A percentile compares a stretch with the other conserved stretches of the same genome.
phyloP scores from a whole-genome alignment of 2,797 vertebrate genomes.

The Corythornis leucogaster region DNA sequence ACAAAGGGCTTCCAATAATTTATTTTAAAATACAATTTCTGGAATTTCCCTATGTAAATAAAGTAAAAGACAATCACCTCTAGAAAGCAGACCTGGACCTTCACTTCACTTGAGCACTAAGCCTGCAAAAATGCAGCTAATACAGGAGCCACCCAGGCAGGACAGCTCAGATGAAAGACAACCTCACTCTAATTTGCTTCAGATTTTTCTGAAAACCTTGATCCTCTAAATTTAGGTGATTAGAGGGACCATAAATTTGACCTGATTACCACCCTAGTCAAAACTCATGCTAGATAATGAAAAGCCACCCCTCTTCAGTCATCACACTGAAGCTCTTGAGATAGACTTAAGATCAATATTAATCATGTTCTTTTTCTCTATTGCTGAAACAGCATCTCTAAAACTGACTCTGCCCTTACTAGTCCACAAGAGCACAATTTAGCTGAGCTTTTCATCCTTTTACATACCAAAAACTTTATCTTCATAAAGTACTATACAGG shows the following conservation, averaged over 20 bases:
- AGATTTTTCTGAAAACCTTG: not conserved
- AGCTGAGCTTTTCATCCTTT: not conserved
- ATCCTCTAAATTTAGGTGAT: not conserved
- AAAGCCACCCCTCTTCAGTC: not conserved
- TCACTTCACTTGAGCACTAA: not conserved
- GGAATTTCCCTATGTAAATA: not conserved
- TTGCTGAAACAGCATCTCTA: not conserved
- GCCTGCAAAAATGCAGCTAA: not conserved
- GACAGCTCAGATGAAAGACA: not conserved
- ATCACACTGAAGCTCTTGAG: not conserved
- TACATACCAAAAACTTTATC: not conserved
- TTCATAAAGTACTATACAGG: not conserved
- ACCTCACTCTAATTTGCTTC: not conserved
- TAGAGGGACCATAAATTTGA: not conserved
- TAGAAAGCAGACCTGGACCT: not conserved
- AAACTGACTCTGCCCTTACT: not conserved
- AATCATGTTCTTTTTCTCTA: not conserved
- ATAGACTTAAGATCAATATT: not conserved
- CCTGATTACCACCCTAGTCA: not conserved
- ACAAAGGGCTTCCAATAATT: not conserved
- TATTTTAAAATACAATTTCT: not conserved
- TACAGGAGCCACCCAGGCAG: not conserved
- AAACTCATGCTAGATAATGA: not conserved
- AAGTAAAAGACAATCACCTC: not conserved
- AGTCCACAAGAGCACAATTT: not conserved